These are phyloP conservation scores for Planococcus citri DNA, from an alignment of 1,140 invertebrate species.

Conservation along the genomic window DNA sequence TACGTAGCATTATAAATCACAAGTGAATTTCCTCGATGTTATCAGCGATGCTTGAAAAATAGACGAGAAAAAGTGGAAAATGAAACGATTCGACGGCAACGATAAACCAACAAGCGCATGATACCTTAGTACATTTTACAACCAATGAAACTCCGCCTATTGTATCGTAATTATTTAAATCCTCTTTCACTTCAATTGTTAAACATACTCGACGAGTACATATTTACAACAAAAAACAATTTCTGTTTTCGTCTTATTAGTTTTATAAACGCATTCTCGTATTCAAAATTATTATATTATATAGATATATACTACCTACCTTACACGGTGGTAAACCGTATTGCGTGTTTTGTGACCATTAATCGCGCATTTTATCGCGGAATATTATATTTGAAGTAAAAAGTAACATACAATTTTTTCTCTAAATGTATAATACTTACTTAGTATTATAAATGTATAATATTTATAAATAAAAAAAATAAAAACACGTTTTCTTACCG, in stretches of 20 bases:
- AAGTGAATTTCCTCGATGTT: neutral
- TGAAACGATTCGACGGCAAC: neutral
- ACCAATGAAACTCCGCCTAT: neutral
- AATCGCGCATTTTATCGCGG: neutral
- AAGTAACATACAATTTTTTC: too few relatives aligned
- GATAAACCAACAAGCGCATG: neutral
- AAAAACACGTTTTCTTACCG: neutral
- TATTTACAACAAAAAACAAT: neutral
- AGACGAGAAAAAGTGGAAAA: conserved; percentile 3
- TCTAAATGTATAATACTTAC: too few relatives aligned
- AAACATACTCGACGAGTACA: neutral
- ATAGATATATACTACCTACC: too few relatives aligned
- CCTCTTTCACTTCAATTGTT: neutral
- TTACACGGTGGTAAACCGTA: neutral
- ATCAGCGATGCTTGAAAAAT: neutral
- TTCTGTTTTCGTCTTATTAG: neutral
- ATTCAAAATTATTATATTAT: neutral
- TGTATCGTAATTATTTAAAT: neutral
- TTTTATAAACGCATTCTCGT: neutral
- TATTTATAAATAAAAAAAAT: neutral
- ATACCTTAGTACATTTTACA: too few relatives aligned
- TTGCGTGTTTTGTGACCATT: neutral
- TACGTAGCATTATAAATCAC: too few relatives aligned
- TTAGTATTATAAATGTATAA: too few relatives aligned
- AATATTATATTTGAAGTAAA: neutral